Percentiles rank a stretch among this genome's conserved stretches.
Conservation (phyloP, 2,113 vertebrate genomes). For the Pomatorhinus ruficollis region DNA sequence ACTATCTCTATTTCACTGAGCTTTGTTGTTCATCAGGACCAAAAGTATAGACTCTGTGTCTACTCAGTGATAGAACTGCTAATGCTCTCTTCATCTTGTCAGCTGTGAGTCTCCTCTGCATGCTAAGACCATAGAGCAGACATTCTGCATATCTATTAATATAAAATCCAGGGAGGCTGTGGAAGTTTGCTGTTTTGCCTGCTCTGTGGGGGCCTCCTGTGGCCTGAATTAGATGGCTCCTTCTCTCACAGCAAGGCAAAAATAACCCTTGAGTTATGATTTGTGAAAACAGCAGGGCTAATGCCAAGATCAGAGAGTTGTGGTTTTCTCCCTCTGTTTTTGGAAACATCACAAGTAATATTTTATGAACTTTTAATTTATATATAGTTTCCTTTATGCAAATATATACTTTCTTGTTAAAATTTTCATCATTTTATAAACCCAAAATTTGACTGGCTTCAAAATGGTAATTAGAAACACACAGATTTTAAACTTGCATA, state of each 20-base stretch:
- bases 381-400: neutral
- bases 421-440: neutral
- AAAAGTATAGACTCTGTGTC: neutral
- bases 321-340: neutral
- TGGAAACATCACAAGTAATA: neutral
- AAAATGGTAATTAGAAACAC: neutral
- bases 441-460: neutral
- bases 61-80: neutral
- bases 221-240: constrained; percentile 65
- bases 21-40: neutral
- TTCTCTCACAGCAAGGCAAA: neutral
- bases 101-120: neutral
- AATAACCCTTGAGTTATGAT: neutral
- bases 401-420: neutral
- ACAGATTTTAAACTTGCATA: neutral
- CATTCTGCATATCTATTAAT: neutral
- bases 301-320: neutral
- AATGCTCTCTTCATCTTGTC: neutral
- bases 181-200: constrained; percentile 46
- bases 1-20: neutral
- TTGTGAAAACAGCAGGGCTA: neutral
- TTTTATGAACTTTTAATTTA: neutral
- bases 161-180: constrained; percentile 20
- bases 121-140: neutral
- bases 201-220: constrained; percentile 74